Base-by-base conservation (phyloP, 1,140 invertebrate genomes). In the Aleiodes sp. region DNA sequence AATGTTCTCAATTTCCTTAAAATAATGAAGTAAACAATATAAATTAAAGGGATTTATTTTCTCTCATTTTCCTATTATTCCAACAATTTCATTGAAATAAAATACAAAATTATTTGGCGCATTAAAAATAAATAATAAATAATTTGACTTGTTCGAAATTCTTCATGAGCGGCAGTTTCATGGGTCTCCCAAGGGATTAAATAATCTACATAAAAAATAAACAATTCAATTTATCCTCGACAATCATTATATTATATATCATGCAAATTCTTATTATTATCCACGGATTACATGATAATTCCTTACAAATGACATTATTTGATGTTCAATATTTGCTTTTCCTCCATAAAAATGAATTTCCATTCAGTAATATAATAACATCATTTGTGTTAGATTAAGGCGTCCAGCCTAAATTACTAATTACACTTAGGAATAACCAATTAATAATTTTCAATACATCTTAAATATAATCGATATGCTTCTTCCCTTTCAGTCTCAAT, bases 391-490 rank as follows among this genome's bases (percentile, higher is more conserved):
- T 43, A 16, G n/a, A 43, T 43, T 43, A 43, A 43, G 39, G 39
- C 39, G n/a, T n/a, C n/a, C 39, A 43, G 39, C 39, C 39, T 43
- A 43, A n/a, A 14, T 43, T 43, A 43, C 39, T 43, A 16, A 43
- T 43, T 43, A 43, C 39, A 43, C 14, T 43, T 43, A 43, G 39
- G 39, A 43, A 43, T n/a, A 43, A 16, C 39, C 39, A 43, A 43
- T 43, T 16, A 16, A 43, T 43, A 43, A 43, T 43, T 43, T 3
- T 43, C 19, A 7, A 43, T 43, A 43, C 6, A 43, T 43, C 39
- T 3, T 43, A 43, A n/a, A 43, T 8, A 16, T 16, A 43, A 43
- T 43, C 8, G n/a, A 43, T 1, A 16, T n/a, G 39, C 2, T 3
- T 43, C 19, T 16, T 2, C 10, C 7, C 3, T 16, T 16, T 6